phyloP scores from a whole-genome alignment of 1,140 invertebrate species.

The Platorchestia sp. region DNA sequence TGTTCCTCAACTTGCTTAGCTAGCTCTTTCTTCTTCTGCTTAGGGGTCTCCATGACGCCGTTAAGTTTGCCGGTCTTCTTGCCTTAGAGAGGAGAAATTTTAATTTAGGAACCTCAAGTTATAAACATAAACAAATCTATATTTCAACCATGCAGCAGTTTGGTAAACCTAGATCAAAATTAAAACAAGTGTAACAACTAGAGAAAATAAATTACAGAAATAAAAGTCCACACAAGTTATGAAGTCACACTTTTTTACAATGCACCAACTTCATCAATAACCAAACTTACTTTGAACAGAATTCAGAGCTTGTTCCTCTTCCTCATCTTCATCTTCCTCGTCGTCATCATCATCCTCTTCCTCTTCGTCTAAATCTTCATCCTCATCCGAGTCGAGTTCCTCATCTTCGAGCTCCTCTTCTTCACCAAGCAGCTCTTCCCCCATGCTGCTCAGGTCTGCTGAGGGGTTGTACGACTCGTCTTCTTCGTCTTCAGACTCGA shows the following conservation, averaged over 20 bases:
- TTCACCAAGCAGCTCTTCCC: conserved; percentile 16
- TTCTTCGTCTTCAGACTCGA: conserved; percentile 16
- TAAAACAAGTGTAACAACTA: background rate
- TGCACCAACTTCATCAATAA: conserved; percentile 70
- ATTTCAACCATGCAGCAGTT: background rate
- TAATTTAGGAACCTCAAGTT: background rate
- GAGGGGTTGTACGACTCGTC: conserved; percentile 32
- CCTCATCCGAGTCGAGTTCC: conserved; percentile 66
- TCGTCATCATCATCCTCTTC: conserved; percentile 72
- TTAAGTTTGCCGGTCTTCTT: background rate
- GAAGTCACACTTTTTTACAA: no score
- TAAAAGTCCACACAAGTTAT: no score
- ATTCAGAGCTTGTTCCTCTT: conserved; percentile 70
- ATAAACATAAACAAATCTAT: background rate
- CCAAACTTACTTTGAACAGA: conserved; percentile 69
- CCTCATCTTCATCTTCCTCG: conserved; percentile 61
- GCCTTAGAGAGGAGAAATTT: background rate
- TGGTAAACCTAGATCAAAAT: background rate
- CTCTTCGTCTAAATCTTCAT: conserved; percentile 68
- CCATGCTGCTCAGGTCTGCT: conserved; percentile 26
- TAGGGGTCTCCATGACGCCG: background rate
- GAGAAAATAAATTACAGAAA: no score
- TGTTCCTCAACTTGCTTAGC: conserved; percentile 58
- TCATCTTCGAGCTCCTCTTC: conserved; percentile 26
- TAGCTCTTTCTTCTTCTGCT: conserved; percentile 57